Percentiles rank a stretch among this genome's conserved stretches.
Evolutionary conservation across 2,888 invertebrate genomes (phyloP).

Genomic region (Teleogryllus oceanicus): DNA sequence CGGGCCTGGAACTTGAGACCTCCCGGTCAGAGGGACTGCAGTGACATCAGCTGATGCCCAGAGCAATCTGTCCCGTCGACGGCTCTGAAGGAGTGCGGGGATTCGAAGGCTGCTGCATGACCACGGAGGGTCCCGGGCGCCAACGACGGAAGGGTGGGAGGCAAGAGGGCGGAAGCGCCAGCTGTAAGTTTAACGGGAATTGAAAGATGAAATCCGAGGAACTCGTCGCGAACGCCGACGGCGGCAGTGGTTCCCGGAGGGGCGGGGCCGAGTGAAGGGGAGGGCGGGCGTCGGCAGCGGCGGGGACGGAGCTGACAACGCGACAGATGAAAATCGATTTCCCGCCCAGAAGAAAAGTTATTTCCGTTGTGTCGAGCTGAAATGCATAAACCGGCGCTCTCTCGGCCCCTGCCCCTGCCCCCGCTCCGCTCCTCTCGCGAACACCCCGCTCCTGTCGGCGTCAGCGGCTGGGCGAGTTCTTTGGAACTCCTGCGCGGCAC

Average conservation of each 20-base stretch:
- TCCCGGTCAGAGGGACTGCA: too few relatives aligned
- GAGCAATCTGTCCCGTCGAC: too few relatives aligned
- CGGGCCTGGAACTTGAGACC: too few relatives aligned
- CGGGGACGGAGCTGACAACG: slow-evolving; percentile 6
- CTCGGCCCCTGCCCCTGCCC: neutral
- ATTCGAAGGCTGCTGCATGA: too few relatives aligned
- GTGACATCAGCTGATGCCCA: too few relatives aligned
- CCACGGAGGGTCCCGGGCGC: neutral
- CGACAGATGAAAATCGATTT: slow-evolving; percentile 18
- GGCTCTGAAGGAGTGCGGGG: too few relatives aligned
- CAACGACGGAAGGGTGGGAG: neutral
- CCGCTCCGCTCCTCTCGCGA: too few relatives aligned
- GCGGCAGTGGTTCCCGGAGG: neutral
- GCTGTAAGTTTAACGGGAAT: slow-evolving; percentile 7
- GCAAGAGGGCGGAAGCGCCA: neutral
- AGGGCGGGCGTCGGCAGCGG: neutral
- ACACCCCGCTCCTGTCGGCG: too few relatives aligned
- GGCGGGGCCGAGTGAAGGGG: neutral
- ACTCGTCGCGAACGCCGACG: neutral
- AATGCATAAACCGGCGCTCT: neutral
- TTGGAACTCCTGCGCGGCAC: too few relatives aligned
- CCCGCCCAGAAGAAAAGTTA: slow-evolving; percentile 10
- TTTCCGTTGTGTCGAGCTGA: slow-evolving; percentile 18
- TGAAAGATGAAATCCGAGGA: slow-evolving; percentile 1
- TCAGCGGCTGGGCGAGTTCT: too few relatives aligned